Conservation (phyloP, 2,797 vertebrate genomes). For the Leuciscus waleckii region DNA sequence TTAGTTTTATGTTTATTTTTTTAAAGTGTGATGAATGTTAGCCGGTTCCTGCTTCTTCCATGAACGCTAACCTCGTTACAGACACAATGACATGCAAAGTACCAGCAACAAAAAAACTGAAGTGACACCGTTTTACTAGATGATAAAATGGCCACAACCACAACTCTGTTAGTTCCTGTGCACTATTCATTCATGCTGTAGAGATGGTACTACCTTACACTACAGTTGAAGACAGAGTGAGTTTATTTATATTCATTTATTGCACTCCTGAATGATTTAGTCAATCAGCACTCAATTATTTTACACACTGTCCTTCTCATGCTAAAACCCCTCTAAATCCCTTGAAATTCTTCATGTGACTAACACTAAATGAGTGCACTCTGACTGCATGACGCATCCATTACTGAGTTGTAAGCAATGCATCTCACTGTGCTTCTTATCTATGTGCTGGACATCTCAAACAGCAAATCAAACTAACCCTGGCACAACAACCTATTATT, state of each 20-base stretch:
- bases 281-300: slow-evolving; percentile 19
- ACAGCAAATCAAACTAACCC: neutral
- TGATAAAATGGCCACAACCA: neutral
- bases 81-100: neutral
- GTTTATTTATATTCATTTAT: neutral
- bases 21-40: too few species aligned
- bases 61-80: too few species aligned
- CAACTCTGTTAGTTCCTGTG: neutral
- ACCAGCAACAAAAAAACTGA: neutral
- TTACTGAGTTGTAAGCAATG: neutral
- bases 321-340: slow-evolving; percentile 3
- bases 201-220: neutral
- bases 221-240: neutral
- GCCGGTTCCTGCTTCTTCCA: too few species aligned
- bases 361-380: neutral
- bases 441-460: neutral
- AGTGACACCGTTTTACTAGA: neutral
- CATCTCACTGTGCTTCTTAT: neutral
- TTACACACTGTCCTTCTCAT: neutral
- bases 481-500: neutral
- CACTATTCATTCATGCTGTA: neutral
- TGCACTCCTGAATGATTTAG: slow-evolving; percentile 2
- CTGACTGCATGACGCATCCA: neutral
- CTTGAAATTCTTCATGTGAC: slow-evolving; percentile 11
- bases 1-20: too few species aligned